Evolutionary conservation across 2,797 vertebrate genomes (phyloP).

Genomic region (Capromys pilorides): DNA sequence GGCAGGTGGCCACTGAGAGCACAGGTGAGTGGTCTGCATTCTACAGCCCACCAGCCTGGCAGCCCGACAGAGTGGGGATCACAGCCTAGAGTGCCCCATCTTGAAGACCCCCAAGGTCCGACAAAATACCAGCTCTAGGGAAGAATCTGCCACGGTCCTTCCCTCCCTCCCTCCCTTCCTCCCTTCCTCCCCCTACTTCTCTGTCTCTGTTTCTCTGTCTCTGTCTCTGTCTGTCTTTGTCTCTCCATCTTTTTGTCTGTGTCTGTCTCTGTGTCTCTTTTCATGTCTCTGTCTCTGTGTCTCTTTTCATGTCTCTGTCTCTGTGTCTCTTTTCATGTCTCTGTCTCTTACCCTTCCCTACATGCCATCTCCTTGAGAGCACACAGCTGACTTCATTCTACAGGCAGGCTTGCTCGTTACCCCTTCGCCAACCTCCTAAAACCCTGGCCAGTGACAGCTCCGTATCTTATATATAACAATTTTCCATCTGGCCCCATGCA

Average conservation of each 20-base stretch:
- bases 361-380: neutral
- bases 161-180: too few relatives aligned
- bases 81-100: neutral
- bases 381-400: neutral
- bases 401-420: neutral
- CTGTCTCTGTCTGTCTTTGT: too few relatives aligned
- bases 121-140: neutral
- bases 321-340: too few relatives aligned
- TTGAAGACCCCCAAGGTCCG: neutral
- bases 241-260: too few relatives aligned
- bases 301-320: too few relatives aligned
- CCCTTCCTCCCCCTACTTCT: too few relatives aligned
- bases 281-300: too few relatives aligned
- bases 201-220: too few relatives aligned
- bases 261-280: too few relatives aligned
- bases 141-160: neutral
- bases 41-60: neutral
- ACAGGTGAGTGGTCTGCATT: neutral
- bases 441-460: neutral
- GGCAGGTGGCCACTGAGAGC: neutral
- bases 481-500: neutral
- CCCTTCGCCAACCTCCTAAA: neutral
- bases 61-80: neutral
- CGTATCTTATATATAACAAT: neutral
- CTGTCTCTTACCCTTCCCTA: too few relatives aligned